phyloP scores from a whole-genome alignment of 2,113 vertebrate species.

The Tragulus kanchil region DNA sequence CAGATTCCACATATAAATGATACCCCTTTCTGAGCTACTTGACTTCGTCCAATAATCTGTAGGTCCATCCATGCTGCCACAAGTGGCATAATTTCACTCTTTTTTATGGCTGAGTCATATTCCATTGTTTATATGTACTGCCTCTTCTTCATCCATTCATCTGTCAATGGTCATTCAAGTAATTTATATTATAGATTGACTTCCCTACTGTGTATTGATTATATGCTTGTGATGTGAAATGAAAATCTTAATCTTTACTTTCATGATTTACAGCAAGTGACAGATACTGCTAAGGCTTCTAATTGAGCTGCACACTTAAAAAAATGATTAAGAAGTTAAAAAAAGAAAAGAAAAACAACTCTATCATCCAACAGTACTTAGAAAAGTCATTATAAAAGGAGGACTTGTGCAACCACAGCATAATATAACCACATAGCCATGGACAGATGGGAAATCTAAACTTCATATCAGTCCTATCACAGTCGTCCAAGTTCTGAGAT shows the following conservation, averaged over 20 bases:
- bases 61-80: neutral
- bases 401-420: too few species aligned
- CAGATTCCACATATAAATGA: neutral
- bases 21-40: neutral
- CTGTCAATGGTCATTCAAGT: neutral
- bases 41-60: neutral
- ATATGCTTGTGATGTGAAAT: neutral
- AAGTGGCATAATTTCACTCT: neutral
- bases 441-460: neutral
- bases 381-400: constrained; percentile 39
- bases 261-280: neutral
- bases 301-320: neutral
- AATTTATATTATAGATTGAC: neutral
- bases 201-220: neutral
- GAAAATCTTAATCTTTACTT: neutral
- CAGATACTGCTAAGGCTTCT: neutral
- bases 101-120: neutral
- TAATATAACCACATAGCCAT: neutral
- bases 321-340: constrained; percentile 30
- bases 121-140: neutral
- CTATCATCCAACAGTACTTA: neutral
- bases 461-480: neutral
- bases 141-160: neutral
- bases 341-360: neutral
- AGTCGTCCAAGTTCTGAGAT: neutral